A percentile compares a stretch with the other conserved stretches of the same genome.
Conservation (phyloP, 2,113 vertebrate species). For the Hassar affinis region DNA sequence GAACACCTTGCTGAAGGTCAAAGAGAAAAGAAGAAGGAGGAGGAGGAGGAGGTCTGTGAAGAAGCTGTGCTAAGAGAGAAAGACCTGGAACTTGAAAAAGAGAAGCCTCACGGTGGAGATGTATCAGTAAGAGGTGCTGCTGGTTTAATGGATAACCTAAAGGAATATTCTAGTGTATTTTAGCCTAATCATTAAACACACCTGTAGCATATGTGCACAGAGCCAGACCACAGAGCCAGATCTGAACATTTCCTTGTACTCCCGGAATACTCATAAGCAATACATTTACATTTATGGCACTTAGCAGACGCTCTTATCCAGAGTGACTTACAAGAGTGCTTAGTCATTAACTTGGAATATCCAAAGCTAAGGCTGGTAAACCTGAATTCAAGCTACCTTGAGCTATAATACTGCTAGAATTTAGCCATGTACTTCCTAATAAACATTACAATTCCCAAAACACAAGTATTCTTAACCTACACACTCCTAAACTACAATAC, state of each 20-base stretch:
- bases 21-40: background rate
- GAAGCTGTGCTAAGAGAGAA: background rate
- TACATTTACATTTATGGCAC: no score
- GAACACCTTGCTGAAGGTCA: background rate
- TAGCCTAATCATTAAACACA: background rate
- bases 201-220: background rate
- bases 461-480: no score
- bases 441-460: no score
- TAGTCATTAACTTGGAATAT: no score
- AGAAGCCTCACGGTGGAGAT: background rate
- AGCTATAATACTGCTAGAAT: no score
- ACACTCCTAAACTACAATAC: no score
- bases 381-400: no score
- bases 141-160: background rate
- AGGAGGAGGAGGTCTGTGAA: background rate
- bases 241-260: background rate
- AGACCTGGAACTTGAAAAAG: background rate
- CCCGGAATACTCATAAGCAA: background rate
- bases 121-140: conserved; percentile 31
- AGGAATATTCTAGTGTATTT: background rate
- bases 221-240: background rate
- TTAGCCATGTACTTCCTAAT: no score
- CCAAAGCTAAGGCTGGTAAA: no score
- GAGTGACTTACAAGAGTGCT: no score
- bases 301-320: no score